Evolutionary conservation across 2,888 invertebrate species (phyloP).

Genomic region (Athetis lepigone): DNA sequence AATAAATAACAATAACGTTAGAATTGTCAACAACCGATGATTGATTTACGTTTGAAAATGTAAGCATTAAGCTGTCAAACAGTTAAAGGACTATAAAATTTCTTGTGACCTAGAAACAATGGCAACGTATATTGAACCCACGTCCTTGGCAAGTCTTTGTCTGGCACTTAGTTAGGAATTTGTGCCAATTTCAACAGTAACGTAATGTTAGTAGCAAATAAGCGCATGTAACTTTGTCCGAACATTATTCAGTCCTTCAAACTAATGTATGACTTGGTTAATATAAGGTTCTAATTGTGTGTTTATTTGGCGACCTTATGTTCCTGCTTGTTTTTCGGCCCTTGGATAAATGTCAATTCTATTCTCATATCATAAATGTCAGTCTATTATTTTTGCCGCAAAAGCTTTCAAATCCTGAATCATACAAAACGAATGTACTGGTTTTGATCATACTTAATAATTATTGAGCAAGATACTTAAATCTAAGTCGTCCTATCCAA

Average conservation of each 20-base stretch:
- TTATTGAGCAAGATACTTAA: no score
- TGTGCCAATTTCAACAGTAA: constrained; percentile 36
- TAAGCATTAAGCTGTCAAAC: not conserved
- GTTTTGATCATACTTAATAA: no score
- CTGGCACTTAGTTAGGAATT: constrained; percentile 21
- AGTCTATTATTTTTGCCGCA: not conserved
- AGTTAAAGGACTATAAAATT: constrained; percentile 7
- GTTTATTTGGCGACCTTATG: constrained; percentile 21
- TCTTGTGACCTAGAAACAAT: constrained; percentile 24
- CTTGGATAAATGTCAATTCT: not conserved
- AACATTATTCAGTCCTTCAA: constrained; percentile 36
- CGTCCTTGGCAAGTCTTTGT: constrained; percentile 28
- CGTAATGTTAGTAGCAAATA: constrained; percentile 31
- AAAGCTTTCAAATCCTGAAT: no score
- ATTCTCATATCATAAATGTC: not conserved
- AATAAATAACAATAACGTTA: no score
- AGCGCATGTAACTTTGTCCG: constrained; percentile 23
- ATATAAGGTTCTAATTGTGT: constrained; percentile 18
- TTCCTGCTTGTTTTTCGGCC: not conserved
- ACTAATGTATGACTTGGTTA: constrained; percentile 23
- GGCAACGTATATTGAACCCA: constrained; percentile 6
- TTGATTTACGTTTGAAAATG: not conserved
- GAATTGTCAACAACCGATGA: not conserved
- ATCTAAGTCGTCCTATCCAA: no score
- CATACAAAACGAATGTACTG: no score